Percentiles rank a stretch among this genome's conserved stretches.
Evolutionary conservation across 2,888 invertebrate genomes (phyloP).

Genomic region (Lasioglossum leucozonium): DNA sequence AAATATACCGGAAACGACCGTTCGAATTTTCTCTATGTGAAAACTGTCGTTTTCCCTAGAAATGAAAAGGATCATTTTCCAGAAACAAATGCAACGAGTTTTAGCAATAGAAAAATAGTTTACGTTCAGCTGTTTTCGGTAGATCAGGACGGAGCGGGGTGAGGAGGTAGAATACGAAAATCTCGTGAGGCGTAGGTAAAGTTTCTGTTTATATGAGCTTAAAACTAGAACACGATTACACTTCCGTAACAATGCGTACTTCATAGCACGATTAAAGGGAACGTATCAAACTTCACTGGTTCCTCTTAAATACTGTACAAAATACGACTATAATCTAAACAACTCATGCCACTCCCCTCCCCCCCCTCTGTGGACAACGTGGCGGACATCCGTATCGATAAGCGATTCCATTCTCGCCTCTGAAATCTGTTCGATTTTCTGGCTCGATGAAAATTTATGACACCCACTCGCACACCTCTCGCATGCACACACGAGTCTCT

Average conservation of each 20-base stretch:
- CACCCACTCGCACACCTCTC: conserved; percentile 22
- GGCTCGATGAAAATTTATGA: conserved; percentile 17
- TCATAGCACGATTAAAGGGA: conserved; percentile 33
- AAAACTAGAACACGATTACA: conserved; percentile 28
- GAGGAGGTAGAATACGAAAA: neutral
- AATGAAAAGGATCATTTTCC: neutral
- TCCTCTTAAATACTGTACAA: conserved; percentile 59
- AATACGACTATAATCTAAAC: conserved; percentile 46
- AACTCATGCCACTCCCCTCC: neutral
- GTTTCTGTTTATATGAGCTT: conserved; percentile 7
- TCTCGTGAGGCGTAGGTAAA: neutral
- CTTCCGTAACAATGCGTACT: conserved; percentile 30
- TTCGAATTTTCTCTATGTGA: neutral
- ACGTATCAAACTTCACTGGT: conserved; percentile 44
- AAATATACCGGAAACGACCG: neutral
- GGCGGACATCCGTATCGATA: neutral
- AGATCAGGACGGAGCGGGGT: neutral
- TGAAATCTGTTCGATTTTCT: neutral
- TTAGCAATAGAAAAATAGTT: too few species aligned
- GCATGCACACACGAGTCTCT: conserved; percentile 11
- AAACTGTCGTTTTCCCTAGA: too few species aligned
- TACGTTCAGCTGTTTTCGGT: too few species aligned
- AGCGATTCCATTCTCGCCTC: conserved; percentile 5
- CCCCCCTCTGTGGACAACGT: too few species aligned
- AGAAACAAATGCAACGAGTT: too few species aligned